phyloP scores from a whole-genome alignment of 2,797 vertebrate genomes.

The Distichodus sexfasciatus region DNA sequence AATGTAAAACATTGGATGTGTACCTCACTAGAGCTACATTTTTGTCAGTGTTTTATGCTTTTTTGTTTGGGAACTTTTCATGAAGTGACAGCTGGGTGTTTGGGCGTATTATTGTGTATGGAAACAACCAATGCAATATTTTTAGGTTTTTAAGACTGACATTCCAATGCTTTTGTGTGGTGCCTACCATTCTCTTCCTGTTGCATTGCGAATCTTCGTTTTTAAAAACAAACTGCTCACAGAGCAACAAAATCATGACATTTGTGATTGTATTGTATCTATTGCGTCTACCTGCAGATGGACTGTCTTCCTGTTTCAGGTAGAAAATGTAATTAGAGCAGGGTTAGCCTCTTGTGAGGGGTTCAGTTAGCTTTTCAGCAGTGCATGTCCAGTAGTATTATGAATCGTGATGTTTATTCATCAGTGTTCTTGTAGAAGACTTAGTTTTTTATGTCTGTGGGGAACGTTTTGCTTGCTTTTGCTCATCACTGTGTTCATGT shows the following conservation, averaged over 20 bases:
- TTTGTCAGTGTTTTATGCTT: slow-evolving; percentile 1
- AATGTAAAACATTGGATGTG: slow-evolving; percentile 7
- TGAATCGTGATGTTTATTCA: slow-evolving; percentile 20
- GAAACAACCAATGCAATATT: slow-evolving; percentile 53
- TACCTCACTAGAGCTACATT: slow-evolving; percentile 13
- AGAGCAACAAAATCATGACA: slow-evolving; percentile 37
- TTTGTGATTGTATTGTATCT: slow-evolving; percentile 55
- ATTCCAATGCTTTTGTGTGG: slow-evolving; percentile 58
- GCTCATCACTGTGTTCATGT: slow-evolving; percentile 11
- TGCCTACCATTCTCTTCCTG: slow-evolving; percentile 12
- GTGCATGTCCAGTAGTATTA: slow-evolving; percentile 39
- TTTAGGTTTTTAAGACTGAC: slow-evolving; percentile 54
- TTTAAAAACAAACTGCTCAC: slow-evolving; percentile 10
- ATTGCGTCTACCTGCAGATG: slow-evolving; percentile 36
- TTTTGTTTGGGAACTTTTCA: slow-evolving; percentile 8
- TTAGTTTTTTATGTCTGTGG: slow-evolving; percentile 8
- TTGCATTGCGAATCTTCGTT: slow-evolving; percentile 21
- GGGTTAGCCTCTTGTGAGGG: slow-evolving; percentile 15
- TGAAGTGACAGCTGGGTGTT: background rate
- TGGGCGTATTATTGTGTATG: slow-evolving; percentile 9
- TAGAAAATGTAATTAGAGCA: slow-evolving; percentile 20
- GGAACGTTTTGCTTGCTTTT: slow-evolving; percentile 26
- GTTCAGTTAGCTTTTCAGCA: slow-evolving; percentile 42
- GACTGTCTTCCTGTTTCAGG: slow-evolving; percentile 51
- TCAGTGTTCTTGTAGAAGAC: slow-evolving; percentile 2